A percentile compares a stretch with the other conserved stretches of the same genome.
Conservation (phyloP, 2,113 vertebrate species). For the Hemichromis elongatus region DNA sequence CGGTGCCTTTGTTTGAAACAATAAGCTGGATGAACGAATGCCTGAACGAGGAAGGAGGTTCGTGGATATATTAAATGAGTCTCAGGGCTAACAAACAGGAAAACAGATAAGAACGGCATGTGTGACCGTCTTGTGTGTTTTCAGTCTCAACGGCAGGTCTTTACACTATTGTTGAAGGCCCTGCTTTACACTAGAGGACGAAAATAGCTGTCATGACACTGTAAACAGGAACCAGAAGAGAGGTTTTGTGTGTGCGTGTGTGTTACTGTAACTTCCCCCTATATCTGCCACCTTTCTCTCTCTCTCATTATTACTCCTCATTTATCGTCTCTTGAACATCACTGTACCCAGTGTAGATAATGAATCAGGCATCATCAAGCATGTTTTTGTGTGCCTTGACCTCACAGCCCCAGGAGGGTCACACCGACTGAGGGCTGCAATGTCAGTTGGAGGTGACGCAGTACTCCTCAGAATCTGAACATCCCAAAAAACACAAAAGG, state of each 20-base stretch:
- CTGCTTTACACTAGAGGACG: not conserved
- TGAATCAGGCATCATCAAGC: not conserved
- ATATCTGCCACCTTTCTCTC: not conserved
- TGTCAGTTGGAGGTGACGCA: not conserved
- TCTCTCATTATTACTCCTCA: not conserved
- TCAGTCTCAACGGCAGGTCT: not conserved
- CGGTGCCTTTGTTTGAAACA: not conserved
- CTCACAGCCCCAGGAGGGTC: not conserved
- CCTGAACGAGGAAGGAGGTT: not conserved
- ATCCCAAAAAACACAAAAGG: not conserved
- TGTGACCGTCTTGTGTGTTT: not conserved
- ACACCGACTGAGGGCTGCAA: not conserved
- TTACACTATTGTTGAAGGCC: conserved; percentile 28
- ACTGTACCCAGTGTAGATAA: not conserved
- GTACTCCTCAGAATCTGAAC: not conserved
- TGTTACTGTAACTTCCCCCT: conserved; percentile 20
- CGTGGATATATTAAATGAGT: not conserved
- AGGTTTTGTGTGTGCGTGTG: not conserved
- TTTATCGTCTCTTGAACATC: not conserved
- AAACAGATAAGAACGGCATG: not conserved
- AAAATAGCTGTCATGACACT: conserved; percentile 48
- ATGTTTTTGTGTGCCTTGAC: not conserved
- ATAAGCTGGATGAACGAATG: not conserved
- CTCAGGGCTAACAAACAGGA: not conserved
- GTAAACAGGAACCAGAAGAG: conserved; percentile 75